Conservation (phyloP, 2,797 vertebrate genomes). For the Notolepis coatsorum region DNA sequence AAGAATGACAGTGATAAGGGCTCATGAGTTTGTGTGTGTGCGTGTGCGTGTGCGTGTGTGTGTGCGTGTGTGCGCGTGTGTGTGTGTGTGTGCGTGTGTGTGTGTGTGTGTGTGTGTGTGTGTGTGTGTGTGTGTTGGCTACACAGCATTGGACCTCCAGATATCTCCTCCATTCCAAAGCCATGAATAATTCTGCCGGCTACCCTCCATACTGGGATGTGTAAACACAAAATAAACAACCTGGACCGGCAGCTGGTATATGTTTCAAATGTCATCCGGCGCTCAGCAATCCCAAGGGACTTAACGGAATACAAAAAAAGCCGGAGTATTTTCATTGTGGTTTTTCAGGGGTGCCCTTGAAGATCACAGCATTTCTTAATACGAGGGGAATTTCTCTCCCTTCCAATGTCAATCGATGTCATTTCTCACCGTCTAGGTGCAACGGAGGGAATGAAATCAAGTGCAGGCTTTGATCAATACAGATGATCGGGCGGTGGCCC, state of each 20-base stretch:
- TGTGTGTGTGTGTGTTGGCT: too few relatives aligned
- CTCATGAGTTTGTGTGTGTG: neutral
- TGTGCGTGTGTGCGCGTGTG: neutral
- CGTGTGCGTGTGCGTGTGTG: neutral
- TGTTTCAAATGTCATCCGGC: constrained; percentile 31
- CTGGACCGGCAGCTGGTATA: constrained; percentile 11
- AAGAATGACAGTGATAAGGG: too few relatives aligned
- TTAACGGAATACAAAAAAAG: neutral
- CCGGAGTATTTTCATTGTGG: neutral
- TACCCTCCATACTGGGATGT: constrained; percentile 18
- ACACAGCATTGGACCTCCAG: neutral
- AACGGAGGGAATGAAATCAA: constrained; percentile 21
- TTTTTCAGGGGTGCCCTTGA: constrained; percentile 33
- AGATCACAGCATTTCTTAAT: constrained; percentile 20
- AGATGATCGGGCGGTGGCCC: constrained; percentile 3
- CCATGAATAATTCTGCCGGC: constrained; percentile 48
- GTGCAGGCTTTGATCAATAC: constrained; percentile 42
- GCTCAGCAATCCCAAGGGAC: constrained; percentile 18
- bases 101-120: too few relatives aligned
- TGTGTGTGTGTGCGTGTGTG: neutral
- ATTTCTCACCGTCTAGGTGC: constrained; percentile 15
- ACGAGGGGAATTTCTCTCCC: neutral
- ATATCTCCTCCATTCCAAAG: constrained; percentile 30
- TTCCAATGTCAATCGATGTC: constrained; percentile 47
- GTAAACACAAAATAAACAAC: constrained; percentile 56